phyloP scores from a whole-genome alignment of 2,888 invertebrate genomes.

The Alviniconcha strummeri region DNA sequence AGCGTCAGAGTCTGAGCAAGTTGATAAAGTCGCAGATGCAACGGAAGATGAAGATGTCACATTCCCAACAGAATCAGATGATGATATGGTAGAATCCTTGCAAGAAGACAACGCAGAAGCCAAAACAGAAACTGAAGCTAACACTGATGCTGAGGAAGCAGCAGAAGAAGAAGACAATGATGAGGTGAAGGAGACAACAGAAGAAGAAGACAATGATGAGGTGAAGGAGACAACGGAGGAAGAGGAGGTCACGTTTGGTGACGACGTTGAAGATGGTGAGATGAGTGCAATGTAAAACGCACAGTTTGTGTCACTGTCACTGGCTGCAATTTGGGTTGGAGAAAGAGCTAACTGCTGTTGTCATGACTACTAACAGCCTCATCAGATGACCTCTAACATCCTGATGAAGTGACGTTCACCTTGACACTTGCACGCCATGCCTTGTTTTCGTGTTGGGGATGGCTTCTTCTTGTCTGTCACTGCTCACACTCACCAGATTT shows the following conservation, averaged over 20 bases:
- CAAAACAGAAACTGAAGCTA: not conserved
- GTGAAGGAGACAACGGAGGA: slow-evolving; percentile 11
- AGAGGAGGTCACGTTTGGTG: slow-evolving; percentile 13
- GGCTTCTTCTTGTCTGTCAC: too few relatives aligned
- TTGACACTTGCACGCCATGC: too few relatives aligned
- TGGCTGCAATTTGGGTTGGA: not conserved
- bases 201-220: not conserved
- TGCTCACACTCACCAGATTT: too few relatives aligned
- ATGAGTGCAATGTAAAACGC: not conserved
- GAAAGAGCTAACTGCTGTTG: not conserved
- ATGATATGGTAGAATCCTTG: not conserved
- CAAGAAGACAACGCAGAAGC: not conserved
- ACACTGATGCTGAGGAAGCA: not conserved
- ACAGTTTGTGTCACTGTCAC: not conserved
- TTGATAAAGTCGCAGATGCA: slow-evolving; percentile 2
- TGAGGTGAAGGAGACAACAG: not conserved
- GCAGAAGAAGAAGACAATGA: not conserved
- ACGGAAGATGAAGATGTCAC: slow-evolving; percentile 19
- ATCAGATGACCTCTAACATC: too few relatives aligned
- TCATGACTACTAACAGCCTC: too few relatives aligned
- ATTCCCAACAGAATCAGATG: slow-evolving; percentile 9
- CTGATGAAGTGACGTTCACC: too few relatives aligned
- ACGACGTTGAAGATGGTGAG: slow-evolving; percentile 25
- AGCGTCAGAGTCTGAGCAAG: slow-evolving; percentile 6
- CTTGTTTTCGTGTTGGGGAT: too few relatives aligned